Conservation (phyloP, 2,888 invertebrate species). For the Mimumesa dahlbomi region DNA sequence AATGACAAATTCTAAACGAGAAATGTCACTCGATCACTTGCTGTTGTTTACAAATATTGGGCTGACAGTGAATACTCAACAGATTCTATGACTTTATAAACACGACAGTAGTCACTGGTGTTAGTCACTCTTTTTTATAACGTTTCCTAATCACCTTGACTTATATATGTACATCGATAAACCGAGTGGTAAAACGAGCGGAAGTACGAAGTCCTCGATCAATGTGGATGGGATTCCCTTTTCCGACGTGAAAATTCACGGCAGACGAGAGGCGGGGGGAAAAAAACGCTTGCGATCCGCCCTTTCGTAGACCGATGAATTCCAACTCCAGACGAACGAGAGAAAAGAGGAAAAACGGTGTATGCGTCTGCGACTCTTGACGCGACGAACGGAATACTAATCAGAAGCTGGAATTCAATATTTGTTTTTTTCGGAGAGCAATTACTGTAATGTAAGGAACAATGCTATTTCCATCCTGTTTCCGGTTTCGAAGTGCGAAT, state of each 20-base stretch:
- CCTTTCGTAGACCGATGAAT: slow-evolving; percentile 14
- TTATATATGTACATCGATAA: too few species aligned
- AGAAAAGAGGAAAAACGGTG: slow-evolving; percentile 15
- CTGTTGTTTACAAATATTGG: too few species aligned
- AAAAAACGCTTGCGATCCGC: slow-evolving; percentile 8
- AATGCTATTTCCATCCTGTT: slow-evolving; percentile 2
- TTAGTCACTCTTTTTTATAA: too few species aligned
- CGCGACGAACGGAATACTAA: slow-evolving; percentile 58
- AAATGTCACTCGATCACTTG: too few species aligned
- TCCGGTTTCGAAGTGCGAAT: neutral
- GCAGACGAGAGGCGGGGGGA: slow-evolving; percentile 22
- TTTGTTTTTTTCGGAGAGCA: slow-evolving; percentile 23
- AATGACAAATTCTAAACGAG: too few species aligned
- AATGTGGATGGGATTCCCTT: slow-evolving; percentile 31
- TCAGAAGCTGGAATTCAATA: slow-evolving; percentile 44
- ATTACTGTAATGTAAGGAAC: neutral
- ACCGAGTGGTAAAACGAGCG: slow-evolving; percentile 18
- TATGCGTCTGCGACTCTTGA: slow-evolving; percentile 49
- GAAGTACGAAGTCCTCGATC: slow-evolving; percentile 42
- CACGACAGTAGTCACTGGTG: too few species aligned
- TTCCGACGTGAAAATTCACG: neutral
- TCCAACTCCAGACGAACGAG: slow-evolving; percentile 5
- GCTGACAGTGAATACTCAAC: too few species aligned
- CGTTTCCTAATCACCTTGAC: too few species aligned
- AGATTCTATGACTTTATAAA: too few species aligned